A percentile compares a stretch with the other conserved stretches of the same genome.
Conservation (phyloP, 30 jellyfish, hydroid and myxozoan species). For the Cassiopea andromeda region DNA sequence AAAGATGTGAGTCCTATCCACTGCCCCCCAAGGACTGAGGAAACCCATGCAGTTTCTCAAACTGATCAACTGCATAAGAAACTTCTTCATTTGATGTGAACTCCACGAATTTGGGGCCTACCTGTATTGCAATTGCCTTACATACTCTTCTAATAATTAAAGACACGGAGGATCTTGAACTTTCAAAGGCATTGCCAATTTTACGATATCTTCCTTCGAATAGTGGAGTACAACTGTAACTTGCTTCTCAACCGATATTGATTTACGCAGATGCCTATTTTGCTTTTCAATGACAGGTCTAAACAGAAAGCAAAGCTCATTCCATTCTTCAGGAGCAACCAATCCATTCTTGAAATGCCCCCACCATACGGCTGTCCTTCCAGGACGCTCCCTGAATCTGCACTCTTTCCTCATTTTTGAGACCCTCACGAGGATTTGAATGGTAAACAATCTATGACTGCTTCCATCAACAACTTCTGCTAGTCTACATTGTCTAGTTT, state of each 20-base stretch:
- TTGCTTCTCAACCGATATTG: conserved; percentile 63
- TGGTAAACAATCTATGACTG: not conserved
- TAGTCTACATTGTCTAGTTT: not conserved
- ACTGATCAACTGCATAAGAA: not conserved
- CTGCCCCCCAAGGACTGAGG: conserved; percentile 72
- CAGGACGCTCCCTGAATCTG: conserved; percentile 43
- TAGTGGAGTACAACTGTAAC: conserved; percentile 43
- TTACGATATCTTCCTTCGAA: conserved; percentile 63
- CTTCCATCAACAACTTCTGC: not conserved
- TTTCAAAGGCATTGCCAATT: conserved; percentile 66
- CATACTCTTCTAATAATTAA: conserved; percentile 11
- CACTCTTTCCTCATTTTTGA: not conserved
- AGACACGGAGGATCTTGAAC: conserved; percentile 64
- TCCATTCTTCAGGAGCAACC: conserved; percentile 45
- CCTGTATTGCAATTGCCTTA: conserved; percentile 2
- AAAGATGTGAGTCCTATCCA: conserved; percentile 55
- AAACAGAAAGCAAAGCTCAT: conserved; percentile 9
- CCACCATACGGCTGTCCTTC: conserved; percentile 58
- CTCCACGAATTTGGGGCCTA: conserved; percentile 52
- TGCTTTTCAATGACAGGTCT: conserved; percentile 44
- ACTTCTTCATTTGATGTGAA: conserved; percentile 45
- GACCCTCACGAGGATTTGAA: conserved; percentile 7
- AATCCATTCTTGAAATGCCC: conserved; percentile 1
- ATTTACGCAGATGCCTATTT: conserved; percentile 25
- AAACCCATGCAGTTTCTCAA: conserved; percentile 33